Evolutionary conservation across 2,113 vertebrate species (phyloP).

Genomic region (Cyanoramphus novaezelandiae): DNA sequence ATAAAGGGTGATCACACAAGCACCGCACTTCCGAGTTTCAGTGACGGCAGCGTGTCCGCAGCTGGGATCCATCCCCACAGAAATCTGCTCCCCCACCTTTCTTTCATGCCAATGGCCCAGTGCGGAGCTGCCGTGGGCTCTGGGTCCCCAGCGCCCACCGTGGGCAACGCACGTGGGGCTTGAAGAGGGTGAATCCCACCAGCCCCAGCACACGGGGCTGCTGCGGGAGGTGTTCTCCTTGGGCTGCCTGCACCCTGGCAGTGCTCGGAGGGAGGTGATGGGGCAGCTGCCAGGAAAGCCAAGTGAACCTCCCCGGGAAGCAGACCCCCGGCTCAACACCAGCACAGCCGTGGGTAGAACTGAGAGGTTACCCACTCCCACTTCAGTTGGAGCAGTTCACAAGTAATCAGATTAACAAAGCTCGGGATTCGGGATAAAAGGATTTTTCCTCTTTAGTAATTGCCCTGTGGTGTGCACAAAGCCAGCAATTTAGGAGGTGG

Average conservation of each 20-base stretch:
- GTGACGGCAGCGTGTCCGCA: fast-evolving
- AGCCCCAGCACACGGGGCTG: background rate
- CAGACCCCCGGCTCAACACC: background rate
- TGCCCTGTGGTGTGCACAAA: background rate
- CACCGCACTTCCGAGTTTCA: background rate
- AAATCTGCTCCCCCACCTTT: background rate
- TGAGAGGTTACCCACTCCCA: background rate
- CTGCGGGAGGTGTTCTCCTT: background rate
- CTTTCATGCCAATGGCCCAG: background rate
- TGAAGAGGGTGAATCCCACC: background rate
- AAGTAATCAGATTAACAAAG: constrained; percentile 28
- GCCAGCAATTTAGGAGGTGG: background rate
- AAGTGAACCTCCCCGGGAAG: background rate
- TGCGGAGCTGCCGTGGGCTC: background rate
- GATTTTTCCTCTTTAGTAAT: constrained; percentile 20
- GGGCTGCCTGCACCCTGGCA: background rate
- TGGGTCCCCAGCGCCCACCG: fast-evolving
- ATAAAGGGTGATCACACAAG: background rate
- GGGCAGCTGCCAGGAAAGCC: background rate
- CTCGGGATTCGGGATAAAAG: constrained; percentile 7
- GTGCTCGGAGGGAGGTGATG: fast-evolving
- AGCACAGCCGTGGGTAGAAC: constrained; percentile 4
- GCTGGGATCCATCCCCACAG: background rate
- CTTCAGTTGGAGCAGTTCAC: constrained; percentile 31
- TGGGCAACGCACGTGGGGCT: no score